Conservation (phyloP, 2,113 vertebrate genomes). For the Porphyrio hochstetteri region DNA sequence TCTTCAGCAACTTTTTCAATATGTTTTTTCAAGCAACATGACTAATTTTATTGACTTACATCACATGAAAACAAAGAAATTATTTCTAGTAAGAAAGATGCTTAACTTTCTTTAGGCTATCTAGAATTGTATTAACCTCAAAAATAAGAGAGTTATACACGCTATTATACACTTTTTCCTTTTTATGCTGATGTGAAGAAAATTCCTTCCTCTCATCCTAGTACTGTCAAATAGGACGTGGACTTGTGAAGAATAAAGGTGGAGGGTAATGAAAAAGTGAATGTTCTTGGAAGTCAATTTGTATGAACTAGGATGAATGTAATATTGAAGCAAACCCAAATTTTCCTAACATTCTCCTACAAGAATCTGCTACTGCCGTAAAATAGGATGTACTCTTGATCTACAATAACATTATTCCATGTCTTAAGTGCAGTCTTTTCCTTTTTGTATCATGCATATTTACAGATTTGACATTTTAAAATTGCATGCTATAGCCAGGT, state of each 20-base stretch:
- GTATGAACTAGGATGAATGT: background rate
- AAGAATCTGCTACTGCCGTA: background rate
- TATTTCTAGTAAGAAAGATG: background rate
- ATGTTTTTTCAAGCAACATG: background rate
- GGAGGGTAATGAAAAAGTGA: background rate
- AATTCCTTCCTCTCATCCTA: background rate
- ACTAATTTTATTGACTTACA: background rate
- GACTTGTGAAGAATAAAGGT: background rate
- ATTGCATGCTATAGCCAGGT: background rate
- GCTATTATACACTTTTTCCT: background rate
- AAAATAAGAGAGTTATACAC: background rate
- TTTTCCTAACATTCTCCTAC: background rate
- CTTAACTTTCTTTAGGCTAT: background rate
- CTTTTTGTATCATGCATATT: background rate
- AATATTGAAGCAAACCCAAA: background rate
- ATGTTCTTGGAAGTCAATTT: background rate
- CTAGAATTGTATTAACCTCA: background rate
- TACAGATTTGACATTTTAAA: background rate
- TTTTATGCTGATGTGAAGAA: background rate
- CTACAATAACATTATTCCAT: background rate
- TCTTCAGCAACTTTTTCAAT: background rate
- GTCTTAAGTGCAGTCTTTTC: background rate
- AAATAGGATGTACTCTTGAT: background rate
- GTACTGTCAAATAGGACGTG: background rate
- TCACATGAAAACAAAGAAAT: background rate